phyloP scores from a whole-genome alignment of 2,797 vertebrate genomes.

The Macrochelys suwanniensis region DNA sequence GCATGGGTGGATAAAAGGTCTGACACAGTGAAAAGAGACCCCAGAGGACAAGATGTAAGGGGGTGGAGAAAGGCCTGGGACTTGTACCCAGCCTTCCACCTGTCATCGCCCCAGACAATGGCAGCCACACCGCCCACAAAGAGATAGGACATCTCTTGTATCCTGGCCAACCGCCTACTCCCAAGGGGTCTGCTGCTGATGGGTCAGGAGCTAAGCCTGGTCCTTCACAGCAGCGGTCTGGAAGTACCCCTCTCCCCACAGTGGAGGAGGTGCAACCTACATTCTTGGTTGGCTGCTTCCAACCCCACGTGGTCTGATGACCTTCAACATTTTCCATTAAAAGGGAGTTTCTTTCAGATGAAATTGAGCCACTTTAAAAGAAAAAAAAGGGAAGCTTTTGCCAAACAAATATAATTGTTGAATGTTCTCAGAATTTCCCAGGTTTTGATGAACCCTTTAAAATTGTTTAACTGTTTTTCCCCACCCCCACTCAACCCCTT shows the following conservation, averaged over 20 bases:
- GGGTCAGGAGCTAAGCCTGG: not conserved
- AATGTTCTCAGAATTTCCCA: not conserved
- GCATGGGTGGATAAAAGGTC: too few species aligned
- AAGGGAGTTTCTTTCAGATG: not conserved
- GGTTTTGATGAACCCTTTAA: not conserved
- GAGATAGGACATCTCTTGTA: not conserved
- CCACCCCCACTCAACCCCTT: not conserved
- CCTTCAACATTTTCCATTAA: not conserved
- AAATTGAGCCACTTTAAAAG: not conserved
- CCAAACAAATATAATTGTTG: not conserved
- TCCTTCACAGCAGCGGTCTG: not conserved
- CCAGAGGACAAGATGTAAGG: slow-evolving; percentile 32
- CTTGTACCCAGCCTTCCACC: slow-evolving; percentile 46
- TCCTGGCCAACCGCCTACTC: not conserved
- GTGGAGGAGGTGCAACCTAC: too few species aligned
- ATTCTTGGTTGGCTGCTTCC: not conserved
- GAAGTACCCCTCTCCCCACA: too few species aligned
- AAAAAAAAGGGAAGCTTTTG: not conserved
- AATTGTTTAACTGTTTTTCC: not conserved
- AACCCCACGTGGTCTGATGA: not conserved
- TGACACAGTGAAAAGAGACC: not conserved
- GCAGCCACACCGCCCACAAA: slow-evolving; percentile 1
- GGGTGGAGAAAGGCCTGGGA: slow-evolving; percentile 49
- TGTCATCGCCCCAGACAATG: slow-evolving; percentile 27
- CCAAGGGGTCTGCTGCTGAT: too few species aligned